Base-by-base conservation (phyloP, 1,140 invertebrate species). In the Trichogramma pretiosum region DNA sequence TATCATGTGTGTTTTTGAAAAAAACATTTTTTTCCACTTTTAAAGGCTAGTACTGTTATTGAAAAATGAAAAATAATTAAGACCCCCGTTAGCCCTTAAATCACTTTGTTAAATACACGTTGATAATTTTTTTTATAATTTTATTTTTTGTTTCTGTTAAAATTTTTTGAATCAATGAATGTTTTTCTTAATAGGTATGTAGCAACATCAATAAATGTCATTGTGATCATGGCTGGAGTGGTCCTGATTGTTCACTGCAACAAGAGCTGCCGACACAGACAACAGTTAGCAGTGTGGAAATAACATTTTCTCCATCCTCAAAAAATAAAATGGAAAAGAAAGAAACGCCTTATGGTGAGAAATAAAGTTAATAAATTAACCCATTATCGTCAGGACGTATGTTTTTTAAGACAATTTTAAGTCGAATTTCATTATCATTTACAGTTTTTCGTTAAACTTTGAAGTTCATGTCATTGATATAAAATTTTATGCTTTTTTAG, bases 191-290 rank as follows among this genome's bases (percentile, higher is more conserved):
- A 39, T 71, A 96, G 92, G 80, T 87, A 37, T 98, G 95, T 70
- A 93, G 93, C 2, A 97, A 95, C 66, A 73, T 82, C 32, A 93
- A 93, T 67, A 86, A 83, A 53, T 98, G 95, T 70, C 85, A 88
- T 62, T 98, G 95, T 74, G 74, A 88, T 57, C 68, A 74, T 40
- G 91, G 92, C 38, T 98, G 89, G 90, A 82, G 78, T 23, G 92
- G 91, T 18, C 68, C 78, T 3, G 92, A 96, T 71, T 98, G 94
- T 73, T 91, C 89, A 32, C 78, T 85, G 48, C 74, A 78, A 54
- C 77, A 82, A 52, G 76, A 82, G 56, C 76, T 83, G 33, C 76
- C 81, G 14, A 77, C 78, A 34, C 67, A 76, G 46, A 67, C 63
- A 56, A 74, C 72, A 37, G 58, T 64, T 38, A 46, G 63, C 2